Percentiles rank a stretch among this genome's conserved stretches.
Evolutionary conservation across 2,113 vertebrate species (phyloP).

Genomic region (Oreochromis spilurus): DNA sequence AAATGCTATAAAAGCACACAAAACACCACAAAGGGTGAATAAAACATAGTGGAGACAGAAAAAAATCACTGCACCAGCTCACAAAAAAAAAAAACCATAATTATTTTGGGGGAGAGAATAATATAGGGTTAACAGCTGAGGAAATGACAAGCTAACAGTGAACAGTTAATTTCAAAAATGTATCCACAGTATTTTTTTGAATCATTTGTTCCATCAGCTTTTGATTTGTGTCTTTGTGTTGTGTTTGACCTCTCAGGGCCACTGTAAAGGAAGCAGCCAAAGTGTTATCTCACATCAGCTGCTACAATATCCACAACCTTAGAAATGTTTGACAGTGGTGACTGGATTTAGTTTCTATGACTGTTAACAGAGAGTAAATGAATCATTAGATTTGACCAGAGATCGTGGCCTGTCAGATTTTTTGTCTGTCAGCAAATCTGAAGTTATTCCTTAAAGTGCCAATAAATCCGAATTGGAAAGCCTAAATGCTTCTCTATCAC

Average conservation of each 20-base stretch:
- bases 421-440: background rate
- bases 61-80: background rate
- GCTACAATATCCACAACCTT: background rate
- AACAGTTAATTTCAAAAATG: too few species aligned
- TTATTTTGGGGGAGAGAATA: background rate
- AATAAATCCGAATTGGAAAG: conserved; percentile 50
- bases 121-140: too few species aligned
- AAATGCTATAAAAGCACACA: background rate
- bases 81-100: background rate
- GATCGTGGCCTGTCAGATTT: background rate
- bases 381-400: background rate
- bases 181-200: background rate
- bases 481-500: background rate
- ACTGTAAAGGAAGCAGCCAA: background rate
- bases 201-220: background rate
- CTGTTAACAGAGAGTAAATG: background rate
- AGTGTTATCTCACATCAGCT: background rate
- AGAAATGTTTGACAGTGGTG: background rate
- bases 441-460: conserved; percentile 49
- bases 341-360: background rate
- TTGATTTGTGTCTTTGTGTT: background rate
- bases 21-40: background rate
- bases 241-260: background rate
- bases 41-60: background rate
- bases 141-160: too few species aligned